A percentile compares a stretch with the other conserved stretches of the same genome.
Conservation (phyloP, 2,888 invertebrate genomes). For the Parnassius smintheus region DNA sequence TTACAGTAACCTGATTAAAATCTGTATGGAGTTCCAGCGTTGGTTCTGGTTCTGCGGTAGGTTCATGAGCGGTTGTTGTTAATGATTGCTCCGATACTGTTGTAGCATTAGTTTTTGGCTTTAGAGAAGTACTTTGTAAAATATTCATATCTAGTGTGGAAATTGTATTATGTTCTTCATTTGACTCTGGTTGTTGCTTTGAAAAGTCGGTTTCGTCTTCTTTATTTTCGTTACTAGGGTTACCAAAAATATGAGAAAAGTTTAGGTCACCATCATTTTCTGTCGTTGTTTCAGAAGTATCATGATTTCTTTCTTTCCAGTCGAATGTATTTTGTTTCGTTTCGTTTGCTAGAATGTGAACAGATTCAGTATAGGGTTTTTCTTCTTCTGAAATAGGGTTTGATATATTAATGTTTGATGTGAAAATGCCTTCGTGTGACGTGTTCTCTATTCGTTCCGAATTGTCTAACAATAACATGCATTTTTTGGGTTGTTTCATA, state of each 20-base stretch:
- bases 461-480: slow-evolving; percentile 53
- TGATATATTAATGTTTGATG: slow-evolving; percentile 45
- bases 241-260: slow-evolving; percentile 59
- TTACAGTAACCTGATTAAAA: slow-evolving; percentile 25
- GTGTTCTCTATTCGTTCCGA: slow-evolving; percentile 36
- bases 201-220: slow-evolving; percentile 35
- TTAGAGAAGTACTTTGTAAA: slow-evolving; percentile 34
- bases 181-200: slow-evolving; percentile 36
- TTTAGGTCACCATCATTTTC: slow-evolving; percentile 54
- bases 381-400: slow-evolving; percentile 43
- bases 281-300: slow-evolving; percentile 48
- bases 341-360: slow-evolving; percentile 36
- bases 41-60: slow-evolving; percentile 38
- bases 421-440: slow-evolving; percentile 39
- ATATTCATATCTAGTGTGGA: slow-evolving; percentile 32
- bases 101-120: slow-evolving; percentile 35
- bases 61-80: slow-evolving; percentile 35
- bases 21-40: slow-evolving; percentile 36
- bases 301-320: slow-evolving; percentile 57
- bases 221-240: slow-evolving; percentile 39
- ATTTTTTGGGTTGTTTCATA: slow-evolving; percentile 68
- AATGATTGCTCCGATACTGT: slow-evolving; percentile 32
- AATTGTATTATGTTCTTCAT: slow-evolving; percentile 42
- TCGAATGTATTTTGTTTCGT: slow-evolving; percentile 47
- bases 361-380: slow-evolving; percentile 44